These are phyloP conservation scores for Palythoa grandiflora DNA, from an alignment of 92 coral and sea anemone genomes.

Conservation along the genomic window DNA sequence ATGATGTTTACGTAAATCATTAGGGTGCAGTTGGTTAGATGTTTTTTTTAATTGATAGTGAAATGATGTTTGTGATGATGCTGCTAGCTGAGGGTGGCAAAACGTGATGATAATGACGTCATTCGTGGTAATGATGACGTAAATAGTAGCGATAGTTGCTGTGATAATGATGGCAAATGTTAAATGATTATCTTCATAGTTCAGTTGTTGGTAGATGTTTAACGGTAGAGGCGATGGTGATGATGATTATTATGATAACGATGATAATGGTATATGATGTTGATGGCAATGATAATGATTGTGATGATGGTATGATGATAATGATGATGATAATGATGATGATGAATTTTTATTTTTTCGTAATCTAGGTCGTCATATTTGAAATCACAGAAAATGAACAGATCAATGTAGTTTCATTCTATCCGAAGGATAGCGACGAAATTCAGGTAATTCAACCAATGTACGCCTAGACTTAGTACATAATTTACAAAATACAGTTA, in stretches of 20 bases:
- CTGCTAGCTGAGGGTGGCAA: too few relatives aligned
- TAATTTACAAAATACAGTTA: background rate
- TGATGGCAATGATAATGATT: background rate
- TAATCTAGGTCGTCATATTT: background rate
- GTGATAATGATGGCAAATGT: too few relatives aligned
- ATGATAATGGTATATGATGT: background rate
- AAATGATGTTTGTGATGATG: too few relatives aligned
- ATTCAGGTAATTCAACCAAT: background rate
- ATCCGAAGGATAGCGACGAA: constrained; percentile 4
- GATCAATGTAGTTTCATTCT: background rate
- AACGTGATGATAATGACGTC: too few relatives aligned
- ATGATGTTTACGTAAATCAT: too few relatives aligned
- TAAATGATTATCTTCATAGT: too few relatives aligned
- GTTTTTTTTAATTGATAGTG: too few relatives aligned
- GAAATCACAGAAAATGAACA: background rate
- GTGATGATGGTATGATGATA: background rate
- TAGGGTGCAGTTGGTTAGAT: too few relatives aligned
- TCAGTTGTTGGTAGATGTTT: too few relatives aligned
- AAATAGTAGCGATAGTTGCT: too few relatives aligned
- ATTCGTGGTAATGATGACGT: too few relatives aligned
- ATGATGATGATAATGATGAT: background rate
- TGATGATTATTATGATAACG: background rate
- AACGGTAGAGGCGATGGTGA: background rate
- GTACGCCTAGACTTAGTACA: background rate
- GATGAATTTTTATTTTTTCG: background rate